Conservation (phyloP, 2,113 vertebrate genomes). For the Hippolais icterina region DNA sequence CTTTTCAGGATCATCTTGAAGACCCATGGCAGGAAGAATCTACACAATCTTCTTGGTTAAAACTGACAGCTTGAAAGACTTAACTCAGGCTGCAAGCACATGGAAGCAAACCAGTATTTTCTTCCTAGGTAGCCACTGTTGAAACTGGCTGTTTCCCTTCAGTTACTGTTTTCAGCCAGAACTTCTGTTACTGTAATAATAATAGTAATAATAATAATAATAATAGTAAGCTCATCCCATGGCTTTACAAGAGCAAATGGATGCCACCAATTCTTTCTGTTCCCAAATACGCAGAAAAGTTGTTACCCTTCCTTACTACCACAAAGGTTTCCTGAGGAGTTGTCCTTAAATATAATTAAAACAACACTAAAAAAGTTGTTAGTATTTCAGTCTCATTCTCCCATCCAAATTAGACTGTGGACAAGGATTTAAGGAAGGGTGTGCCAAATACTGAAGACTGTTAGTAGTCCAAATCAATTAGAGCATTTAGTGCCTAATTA, state of each 20-base stretch:
- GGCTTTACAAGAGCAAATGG: conserved; percentile 10
- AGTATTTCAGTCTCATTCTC: background rate
- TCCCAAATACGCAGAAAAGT: background rate
- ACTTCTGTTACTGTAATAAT: conserved; percentile 8
- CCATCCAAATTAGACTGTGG: background rate
- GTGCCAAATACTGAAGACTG: background rate
- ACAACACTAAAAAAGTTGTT: background rate
- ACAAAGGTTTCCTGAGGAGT: background rate
- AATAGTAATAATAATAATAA: background rate
- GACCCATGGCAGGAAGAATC: background rate
- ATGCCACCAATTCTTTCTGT: background rate
- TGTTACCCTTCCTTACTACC: background rate
- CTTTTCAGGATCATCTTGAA: background rate
- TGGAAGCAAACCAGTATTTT: background rate
- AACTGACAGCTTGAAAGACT: background rate
- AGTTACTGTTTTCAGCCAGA: conserved; percentile 17
- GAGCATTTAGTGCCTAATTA: background rate
- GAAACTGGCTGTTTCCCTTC: background rate
- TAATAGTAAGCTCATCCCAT: conserved; percentile 6
- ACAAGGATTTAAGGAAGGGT: background rate
- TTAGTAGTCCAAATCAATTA: conserved; percentile 1
- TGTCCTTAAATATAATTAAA: background rate
- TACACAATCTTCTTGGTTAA: background rate
- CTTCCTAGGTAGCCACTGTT: background rate
- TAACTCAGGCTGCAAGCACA: background rate